Evolutionary conservation across 2,113 vertebrate genomes (phyloP).

Genomic region (Siniperca chuatsi): DNA sequence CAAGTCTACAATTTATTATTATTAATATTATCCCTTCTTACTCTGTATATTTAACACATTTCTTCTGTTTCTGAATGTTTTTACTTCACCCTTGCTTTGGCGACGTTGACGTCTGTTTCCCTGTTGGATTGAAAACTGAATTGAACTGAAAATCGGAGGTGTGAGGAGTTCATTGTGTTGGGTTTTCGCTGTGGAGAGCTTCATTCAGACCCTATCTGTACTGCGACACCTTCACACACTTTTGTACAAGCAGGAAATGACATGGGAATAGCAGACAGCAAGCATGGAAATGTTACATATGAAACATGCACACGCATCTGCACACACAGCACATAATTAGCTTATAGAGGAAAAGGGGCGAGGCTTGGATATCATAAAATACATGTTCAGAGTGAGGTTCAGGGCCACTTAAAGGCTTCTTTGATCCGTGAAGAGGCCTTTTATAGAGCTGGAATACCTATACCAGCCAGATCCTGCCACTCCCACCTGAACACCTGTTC

Average conservation of each 20-base stretch:
- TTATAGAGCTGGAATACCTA: neutral
- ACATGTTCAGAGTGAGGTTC: neutral
- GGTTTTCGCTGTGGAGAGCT: conserved; percentile 34
- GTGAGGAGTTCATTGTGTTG: conserved; percentile 32
- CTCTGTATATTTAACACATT: too few relatives aligned
- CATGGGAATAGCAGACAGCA: neutral
- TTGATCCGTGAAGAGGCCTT: neutral
- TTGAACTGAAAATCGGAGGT: conserved; percentile 8
- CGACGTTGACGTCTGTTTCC: too few relatives aligned
- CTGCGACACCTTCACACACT: conserved; percentile 13
- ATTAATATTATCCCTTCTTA: too few relatives aligned
- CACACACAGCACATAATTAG: neutral
- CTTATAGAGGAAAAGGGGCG: neutral
- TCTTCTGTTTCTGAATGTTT: too few relatives aligned
- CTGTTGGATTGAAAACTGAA: too few relatives aligned
- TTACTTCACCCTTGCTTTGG: too few relatives aligned
- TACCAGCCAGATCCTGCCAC: too few relatives aligned
- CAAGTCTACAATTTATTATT: too few relatives aligned
- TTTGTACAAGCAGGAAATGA: conserved; percentile 9
- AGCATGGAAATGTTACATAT: neutral
- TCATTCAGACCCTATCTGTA: conserved; percentile 31
- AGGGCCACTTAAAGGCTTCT: neutral
- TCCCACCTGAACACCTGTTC: too few relatives aligned
- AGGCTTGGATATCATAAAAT: neutral
- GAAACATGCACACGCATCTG: neutral